These are phyloP conservation scores for Aplodontia rufa DNA, from an alignment of 2,113 vertebrate genomes.

Conservation along the genomic window DNA sequence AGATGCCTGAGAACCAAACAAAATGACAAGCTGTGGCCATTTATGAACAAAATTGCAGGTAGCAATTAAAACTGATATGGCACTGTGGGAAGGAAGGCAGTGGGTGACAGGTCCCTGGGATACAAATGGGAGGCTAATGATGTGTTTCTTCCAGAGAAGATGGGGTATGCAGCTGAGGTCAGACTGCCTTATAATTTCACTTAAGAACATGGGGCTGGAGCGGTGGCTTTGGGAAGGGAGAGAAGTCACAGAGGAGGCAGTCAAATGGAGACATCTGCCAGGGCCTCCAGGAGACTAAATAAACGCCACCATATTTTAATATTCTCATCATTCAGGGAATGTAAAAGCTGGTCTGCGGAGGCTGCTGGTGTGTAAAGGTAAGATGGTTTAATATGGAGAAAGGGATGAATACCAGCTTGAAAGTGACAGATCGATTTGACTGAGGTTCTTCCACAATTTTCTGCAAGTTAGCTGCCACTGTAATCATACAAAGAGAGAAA, in stretches of 20 bases:
- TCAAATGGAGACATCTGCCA: no score
- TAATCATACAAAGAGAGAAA: slow-evolving; percentile 81
- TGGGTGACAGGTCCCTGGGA: not conserved
- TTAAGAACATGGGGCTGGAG: no score
- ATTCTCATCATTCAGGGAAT: no score
- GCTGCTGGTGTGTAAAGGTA: no score
- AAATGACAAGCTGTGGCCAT: slow-evolving; percentile 61
- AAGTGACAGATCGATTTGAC: slow-evolving; percentile 96
- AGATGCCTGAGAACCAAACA: slow-evolving; percentile 90
- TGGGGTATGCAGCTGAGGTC: not conserved
- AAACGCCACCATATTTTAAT: no score
- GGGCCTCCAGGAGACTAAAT: no score
- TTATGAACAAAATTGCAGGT: not conserved
- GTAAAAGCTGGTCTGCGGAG: no score
- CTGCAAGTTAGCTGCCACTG: slow-evolving; percentile 99
- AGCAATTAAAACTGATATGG: not conserved
- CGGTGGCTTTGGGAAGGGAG: no score
- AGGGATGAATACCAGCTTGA: slow-evolving; percentile 94
- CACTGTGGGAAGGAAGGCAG: not conserved
- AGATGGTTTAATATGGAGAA: not conserved
- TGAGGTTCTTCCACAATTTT: slow-evolving; percentile 99
- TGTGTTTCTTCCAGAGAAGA: not conserved
- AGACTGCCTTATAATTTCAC: not conserved
- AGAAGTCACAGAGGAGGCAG: no score
- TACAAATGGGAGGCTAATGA: not conserved